Evolutionary conservation across 2,888 invertebrate genomes (phyloP).

Genomic region (Azorinus chamasolen): DNA sequence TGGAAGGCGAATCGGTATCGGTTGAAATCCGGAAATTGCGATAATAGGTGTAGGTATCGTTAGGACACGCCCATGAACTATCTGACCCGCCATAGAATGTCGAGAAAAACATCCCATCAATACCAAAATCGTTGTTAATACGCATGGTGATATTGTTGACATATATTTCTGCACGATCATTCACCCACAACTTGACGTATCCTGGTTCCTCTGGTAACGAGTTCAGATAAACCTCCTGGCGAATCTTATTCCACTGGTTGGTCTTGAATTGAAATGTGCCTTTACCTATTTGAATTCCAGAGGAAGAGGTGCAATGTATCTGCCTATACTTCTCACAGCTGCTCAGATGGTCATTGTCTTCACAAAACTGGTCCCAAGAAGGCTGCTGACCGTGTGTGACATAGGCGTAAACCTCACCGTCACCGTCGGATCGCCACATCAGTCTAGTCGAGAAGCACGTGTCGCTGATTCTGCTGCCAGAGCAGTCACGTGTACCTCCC

Average conservation of each 20-base stretch:
- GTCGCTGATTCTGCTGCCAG: conserved; percentile 68
- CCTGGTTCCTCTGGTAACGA: conserved; percentile 47
- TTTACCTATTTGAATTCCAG: conserved; percentile 45
- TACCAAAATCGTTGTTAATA: conserved; percentile 48
- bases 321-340: conserved; percentile 3
- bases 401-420: conserved; percentile 78
- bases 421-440: conserved; percentile 77
- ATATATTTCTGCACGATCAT: conserved; percentile 51
- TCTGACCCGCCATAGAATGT: conserved; percentile 76
- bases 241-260: conserved; percentile 69
- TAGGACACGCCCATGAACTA: conserved; percentile 66
- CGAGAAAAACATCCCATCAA: conserved; percentile 74
- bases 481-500: conserved; percentile 68
- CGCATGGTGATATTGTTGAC: conserved; percentile 64
- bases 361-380: neutral
- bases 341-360: neutral
- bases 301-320: conserved; percentile 23
- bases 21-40: conserved; percentile 67
- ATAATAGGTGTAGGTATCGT: conserved; percentile 72
- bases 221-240: conserved; percentile 73
- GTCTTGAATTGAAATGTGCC: conserved; percentile 52
- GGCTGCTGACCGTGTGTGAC: conserved; percentile 57
- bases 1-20: conserved; percentile 14
- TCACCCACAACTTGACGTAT: conserved; percentile 65
- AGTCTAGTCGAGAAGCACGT: conserved; percentile 75